Base-by-base conservation (phyloP, 2,113 vertebrate species). In the Holacanthus passer region DNA sequence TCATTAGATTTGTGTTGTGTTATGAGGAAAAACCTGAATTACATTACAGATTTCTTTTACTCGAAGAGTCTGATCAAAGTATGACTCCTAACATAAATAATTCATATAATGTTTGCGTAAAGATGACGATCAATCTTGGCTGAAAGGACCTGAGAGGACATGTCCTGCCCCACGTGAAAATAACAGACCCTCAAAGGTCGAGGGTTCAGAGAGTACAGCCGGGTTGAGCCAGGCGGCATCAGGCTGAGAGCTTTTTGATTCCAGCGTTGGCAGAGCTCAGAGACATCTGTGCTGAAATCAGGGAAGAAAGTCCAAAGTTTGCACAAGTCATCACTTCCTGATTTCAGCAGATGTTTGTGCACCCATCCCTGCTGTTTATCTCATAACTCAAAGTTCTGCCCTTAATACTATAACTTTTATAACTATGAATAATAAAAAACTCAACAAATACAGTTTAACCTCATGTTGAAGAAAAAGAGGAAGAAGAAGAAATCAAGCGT, bases 261-360 rank as follows among this genome's bases (percentile, higher is more conserved):
- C n/a, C 9, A 58, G 39, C 31, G 62, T 32, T 3, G n/a, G 29
- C n/a, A 29, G 31, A 29, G 16, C 52, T 67, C 53, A 7, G 19
- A 4, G 17, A 10, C 19, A 29, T 76, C n/a, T 55, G 24, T 65
- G 60, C 60, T 55, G 19, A 32, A n/a, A 16, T 60, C 17, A 64
- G 62, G 35, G 35, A n/a, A 31, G 7, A 41, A 43, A 29, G 52
- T 48, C 41, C 47, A 17, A 72, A 16, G 58, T 39, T 63, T 19
- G 20, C 22, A 52, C 0, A 3, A 52, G 35, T 82, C 24, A 20
- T 43, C 32, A 17, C 47, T 76, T 77, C 73, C 50, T 71, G 19
- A 64, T 82, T 55, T 22, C 19, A 79, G 58, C 17, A 13, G 39
- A 67, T 66, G 62, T 66, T 66, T 56, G 52, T 14, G 68, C 16